These are phyloP conservation scores for Cranoglanis bouderius DNA, from an alignment of 2,113 vertebrate species.

Conservation along the genomic window DNA sequence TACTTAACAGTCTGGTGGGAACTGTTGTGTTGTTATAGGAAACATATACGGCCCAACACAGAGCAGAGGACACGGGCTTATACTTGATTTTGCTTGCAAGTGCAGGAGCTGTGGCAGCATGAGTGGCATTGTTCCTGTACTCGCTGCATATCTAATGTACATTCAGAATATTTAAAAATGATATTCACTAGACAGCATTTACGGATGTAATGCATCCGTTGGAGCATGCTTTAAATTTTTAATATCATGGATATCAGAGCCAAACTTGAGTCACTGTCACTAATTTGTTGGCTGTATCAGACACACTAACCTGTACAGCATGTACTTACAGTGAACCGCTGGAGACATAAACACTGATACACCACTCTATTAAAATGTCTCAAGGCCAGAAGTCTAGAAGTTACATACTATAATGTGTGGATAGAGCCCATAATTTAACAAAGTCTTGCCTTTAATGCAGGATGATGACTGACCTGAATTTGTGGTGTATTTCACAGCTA, in stretches of 20 bases:
- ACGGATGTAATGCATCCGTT: not conserved
- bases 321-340: not conserved
- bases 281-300: not conserved
- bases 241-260: not conserved
- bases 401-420: not conserved
- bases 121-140: no score
- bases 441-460: not conserved
- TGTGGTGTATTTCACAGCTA: slow-evolving; percentile 76
- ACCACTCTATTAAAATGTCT: not conserved
- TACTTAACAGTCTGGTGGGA: not conserved
- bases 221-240: not conserved
- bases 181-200: not conserved
- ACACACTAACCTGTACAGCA: not conserved
- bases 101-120: not conserved
- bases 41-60: not conserved
- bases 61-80: not conserved
- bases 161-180: not conserved
- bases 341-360: not conserved
- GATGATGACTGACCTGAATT: not conserved
- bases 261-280: not conserved
- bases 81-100: not conserved
- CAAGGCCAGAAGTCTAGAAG: not conserved
- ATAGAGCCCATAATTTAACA: not conserved
- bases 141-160: not conserved
- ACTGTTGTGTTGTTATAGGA: not conserved